Conservation (phyloP, 2,113 vertebrate genomes). For the Calonectris borealis region DNA sequence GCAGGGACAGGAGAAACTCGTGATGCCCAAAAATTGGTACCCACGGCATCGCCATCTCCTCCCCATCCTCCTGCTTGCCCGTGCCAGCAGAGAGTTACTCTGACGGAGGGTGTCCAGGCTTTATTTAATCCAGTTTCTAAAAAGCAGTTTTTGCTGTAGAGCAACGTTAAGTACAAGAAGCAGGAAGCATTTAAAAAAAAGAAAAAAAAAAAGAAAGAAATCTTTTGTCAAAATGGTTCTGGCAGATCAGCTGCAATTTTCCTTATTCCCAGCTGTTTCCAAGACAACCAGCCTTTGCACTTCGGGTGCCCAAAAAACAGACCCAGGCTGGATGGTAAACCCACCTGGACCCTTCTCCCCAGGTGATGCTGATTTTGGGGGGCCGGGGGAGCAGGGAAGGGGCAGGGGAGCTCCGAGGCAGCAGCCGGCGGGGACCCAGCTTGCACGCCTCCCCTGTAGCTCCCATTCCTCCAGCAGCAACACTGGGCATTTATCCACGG, state of each 20-base stretch:
- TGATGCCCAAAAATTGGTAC: not conserved
- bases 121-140: not conserved
- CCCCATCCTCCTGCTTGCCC: not conserved
- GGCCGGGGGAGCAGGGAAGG: not conserved
- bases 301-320: not conserved
- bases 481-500: not conserved
- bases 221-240: not conserved
- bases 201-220: not conserved
- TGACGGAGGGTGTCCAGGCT: not conserved
- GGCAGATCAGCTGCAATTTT: not conserved
- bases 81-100: not conserved
- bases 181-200: not conserved
- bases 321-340: not conserved
- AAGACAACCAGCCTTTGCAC: slow-evolving; percentile 33
- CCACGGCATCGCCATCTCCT: not conserved
- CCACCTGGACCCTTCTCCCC: not conserved
- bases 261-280: slow-evolving; percentile 26
- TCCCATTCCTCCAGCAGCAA: not conserved
- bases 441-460: no score
- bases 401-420: not conserved
- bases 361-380: not conserved
- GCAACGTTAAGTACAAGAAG: not conserved
- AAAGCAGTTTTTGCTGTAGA: not conserved
- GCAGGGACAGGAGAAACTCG: not conserved
- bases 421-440: not conserved